A percentile compares a stretch with the other conserved stretches of the same genome.
phyloP scores from a whole-genome alignment of 2,888 invertebrate genomes.

The Megamerina dolium region DNA sequence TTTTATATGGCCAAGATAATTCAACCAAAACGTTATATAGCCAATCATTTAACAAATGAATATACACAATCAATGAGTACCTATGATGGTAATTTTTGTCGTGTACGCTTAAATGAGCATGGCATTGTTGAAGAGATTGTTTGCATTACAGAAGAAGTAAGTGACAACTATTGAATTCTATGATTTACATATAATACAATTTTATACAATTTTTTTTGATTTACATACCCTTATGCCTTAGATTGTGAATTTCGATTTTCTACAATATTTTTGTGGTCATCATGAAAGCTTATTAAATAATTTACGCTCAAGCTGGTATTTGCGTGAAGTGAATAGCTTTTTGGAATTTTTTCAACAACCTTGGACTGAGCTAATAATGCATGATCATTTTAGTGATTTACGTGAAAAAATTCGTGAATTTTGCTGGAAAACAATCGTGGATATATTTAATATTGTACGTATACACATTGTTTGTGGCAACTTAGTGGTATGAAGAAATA shows the following conservation, averaged over 20 bases:
- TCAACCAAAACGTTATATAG: constrained; percentile 29
- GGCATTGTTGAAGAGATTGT: constrained; percentile 34
- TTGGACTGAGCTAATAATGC: constrained; percentile 35
- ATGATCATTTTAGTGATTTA: constrained; percentile 32
- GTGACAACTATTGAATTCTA: not conserved
- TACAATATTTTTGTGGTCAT: constrained; percentile 35
- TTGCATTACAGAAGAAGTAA: constrained; percentile 30
- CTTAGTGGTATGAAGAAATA: no score
- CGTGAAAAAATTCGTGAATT: constrained; percentile 18
- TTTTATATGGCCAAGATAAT: constrained; percentile 27
- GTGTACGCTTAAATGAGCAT: constrained; percentile 27
- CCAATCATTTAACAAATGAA: constrained; percentile 24
- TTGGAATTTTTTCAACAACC: constrained; percentile 31
- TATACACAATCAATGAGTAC: constrained; percentile 26
- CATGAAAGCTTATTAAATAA: constrained; percentile 37
- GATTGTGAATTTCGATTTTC: constrained; percentile 24
- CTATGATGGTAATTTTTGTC: constrained; percentile 32
- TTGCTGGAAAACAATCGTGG: no score
- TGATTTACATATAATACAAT: not conserved
- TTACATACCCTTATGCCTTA: constrained; percentile 6
- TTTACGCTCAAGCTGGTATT: constrained; percentile 24
- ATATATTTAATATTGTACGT: no score
- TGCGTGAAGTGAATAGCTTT: constrained; percentile 28
- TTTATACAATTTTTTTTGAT: not conserved
- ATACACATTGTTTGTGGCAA: no score